Evolutionary conservation across 1,140 invertebrate genomes (phyloP).

Genomic region (Chlorops oryzae): DNA sequence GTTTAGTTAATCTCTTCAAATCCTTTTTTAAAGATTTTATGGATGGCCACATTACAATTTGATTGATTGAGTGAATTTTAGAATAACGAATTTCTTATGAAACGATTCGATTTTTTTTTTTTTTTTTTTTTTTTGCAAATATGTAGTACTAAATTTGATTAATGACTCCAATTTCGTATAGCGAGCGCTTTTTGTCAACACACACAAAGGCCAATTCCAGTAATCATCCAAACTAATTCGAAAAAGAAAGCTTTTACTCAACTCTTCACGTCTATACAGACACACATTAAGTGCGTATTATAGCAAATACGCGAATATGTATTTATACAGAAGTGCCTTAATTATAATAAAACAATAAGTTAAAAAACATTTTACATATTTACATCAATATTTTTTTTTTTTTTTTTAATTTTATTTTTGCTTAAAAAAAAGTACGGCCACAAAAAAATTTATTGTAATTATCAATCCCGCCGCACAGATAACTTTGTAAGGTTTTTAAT

Average conservation of each 20-base stretch:
- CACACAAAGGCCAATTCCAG: slow-evolving; percentile 49
- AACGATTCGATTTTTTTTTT: slow-evolving; percentile 11
- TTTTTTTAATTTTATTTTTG: too few species aligned
- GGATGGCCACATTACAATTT: slow-evolving; percentile 17
- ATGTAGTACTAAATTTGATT: slow-evolving; percentile 14
- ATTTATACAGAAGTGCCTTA: neutral
- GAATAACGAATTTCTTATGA: slow-evolving; percentile 6
- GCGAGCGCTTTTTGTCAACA: slow-evolving; percentile 48
- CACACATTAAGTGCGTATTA: too few species aligned
- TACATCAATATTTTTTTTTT: too few species aligned
- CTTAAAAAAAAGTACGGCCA: too few species aligned
- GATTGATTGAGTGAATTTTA: too few species aligned
- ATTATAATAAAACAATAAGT: neutral
- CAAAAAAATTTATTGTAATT: too few species aligned
- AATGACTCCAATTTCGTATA: slow-evolving; percentile 20
- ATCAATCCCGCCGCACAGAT: too few species aligned
- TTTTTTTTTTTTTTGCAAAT: slow-evolving; percentile 16
- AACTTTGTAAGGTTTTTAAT: too few species aligned
- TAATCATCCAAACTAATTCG: slow-evolving; percentile 48
- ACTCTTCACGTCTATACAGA: slow-evolving; percentile 2
- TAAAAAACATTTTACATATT: too few species aligned
- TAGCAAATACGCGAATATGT: too few species aligned
- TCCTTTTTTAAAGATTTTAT: slow-evolving; percentile 17
- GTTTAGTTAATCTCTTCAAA: slow-evolving; percentile 20
- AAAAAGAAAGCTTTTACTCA: slow-evolving; percentile 34